Evolutionary conservation across 2,888 invertebrate species (phyloP).

Genomic region (Dasysyrphus tricinctus): DNA sequence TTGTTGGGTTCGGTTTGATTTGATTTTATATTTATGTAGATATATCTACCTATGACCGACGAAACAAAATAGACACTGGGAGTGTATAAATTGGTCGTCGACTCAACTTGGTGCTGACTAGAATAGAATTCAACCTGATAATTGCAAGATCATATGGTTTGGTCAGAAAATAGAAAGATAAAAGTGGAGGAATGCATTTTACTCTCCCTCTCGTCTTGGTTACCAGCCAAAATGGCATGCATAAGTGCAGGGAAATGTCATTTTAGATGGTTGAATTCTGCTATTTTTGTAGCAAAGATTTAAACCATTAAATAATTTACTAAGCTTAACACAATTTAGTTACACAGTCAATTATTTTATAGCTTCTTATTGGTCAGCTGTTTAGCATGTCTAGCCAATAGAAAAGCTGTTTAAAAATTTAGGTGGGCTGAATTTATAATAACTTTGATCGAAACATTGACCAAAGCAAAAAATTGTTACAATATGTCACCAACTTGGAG

Average conservation of each 20-base stretch:
- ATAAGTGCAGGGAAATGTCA: neutral
- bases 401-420: neutral
- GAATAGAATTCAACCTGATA: slow-evolving; percentile 58
- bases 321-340: neutral
- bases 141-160: slow-evolving; percentile 40
- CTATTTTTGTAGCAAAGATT: neutral
- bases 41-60: slow-evolving; percentile 29
- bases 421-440: neutral
- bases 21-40: slow-evolving; percentile 18
- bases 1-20: slow-evolving; percentile 52
- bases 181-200: slow-evolving; percentile 23
- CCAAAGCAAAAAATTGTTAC: no score
- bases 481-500: no score
- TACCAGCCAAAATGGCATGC: slow-evolving; percentile 16
- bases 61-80: slow-evolving; percentile 45
- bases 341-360: neutral
- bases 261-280: slow-evolving; percentile 4
- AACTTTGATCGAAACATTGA: no score
- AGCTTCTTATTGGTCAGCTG: neutral
- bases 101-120: slow-evolving; percentile 34
- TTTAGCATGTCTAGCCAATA: neutral
- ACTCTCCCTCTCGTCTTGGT: slow-evolving; percentile 54
- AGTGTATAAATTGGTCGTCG: slow-evolving; percentile 51
- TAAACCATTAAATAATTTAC: neutral
- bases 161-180: slow-evolving; percentile 22